Evolutionary conservation across 2,797 vertebrate species (phyloP), one percentile per base, ranked within the genome.

Genomic region (Clarias platycephalus): DNA sequence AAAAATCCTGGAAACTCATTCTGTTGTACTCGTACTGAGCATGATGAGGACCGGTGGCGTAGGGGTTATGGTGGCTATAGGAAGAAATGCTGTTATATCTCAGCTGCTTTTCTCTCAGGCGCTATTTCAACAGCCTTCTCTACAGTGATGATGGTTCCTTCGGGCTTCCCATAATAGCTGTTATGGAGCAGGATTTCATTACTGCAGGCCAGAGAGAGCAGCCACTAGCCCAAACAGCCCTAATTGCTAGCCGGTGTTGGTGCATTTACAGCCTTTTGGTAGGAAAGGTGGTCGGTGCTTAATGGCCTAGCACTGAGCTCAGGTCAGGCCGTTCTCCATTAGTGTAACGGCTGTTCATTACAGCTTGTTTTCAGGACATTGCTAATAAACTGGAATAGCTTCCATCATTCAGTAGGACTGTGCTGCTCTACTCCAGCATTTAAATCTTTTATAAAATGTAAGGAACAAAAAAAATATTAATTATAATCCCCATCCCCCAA

Each of bases 101-200:
- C 60, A 80, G 57, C 75, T 40, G 24, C 58, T 55, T 77, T 79
- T 57, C 57, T 82, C 34, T 62, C 63, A 76, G 79, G 71, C 68
- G 62, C 31, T 31, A 53, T 67, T 66, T 77, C 57, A 81, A 68
- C 40, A 76, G 62, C 62, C 55, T 84, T 75, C 62, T 84, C 40
- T 63, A 10, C 64, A 77, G 79, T 31, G 64, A 78, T 81, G 62
- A 81, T 84, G 70, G 74, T 44, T 84, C 77, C 78, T 81, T 68
- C 60, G 63, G 60, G 26, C 67, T 37, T 83, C 37, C n/a, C 24
- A n/a, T 71, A 83, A 75, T 79, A 80, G 81, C 81, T 80, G 26
- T 80, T 83, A 85, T 24, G 64, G 67, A 83, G 80, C 81, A 83
- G 84, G 70, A 87, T 80, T 87, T 83, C 63, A 87, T 87, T 85